Evolutionary conservation across 2,888 invertebrate genomes (phyloP).

Genomic region (Drosophila infuscata): DNA sequence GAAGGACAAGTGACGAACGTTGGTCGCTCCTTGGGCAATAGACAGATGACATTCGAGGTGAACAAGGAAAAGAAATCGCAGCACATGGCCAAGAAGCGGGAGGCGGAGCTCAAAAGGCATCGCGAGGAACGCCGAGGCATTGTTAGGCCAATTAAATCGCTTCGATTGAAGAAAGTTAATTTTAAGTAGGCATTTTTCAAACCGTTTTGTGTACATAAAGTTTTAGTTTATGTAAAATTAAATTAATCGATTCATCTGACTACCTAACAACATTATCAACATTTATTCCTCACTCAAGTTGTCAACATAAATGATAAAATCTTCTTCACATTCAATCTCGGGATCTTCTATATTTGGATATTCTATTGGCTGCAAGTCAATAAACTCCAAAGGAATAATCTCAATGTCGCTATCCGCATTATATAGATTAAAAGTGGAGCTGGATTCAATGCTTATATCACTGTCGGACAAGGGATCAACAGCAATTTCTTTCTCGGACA

Average conservation of each 20-base stretch:
- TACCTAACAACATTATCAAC: slow-evolving; percentile 5
- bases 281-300: slow-evolving; percentile 16
- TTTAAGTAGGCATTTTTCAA: slow-evolving; percentile 75
- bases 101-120: slow-evolving; percentile 88
- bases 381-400: slow-evolving; percentile 23
- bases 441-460: slow-evolving; percentile 19
- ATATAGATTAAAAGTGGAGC: background rate
- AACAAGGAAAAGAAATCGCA: slow-evolving; percentile 86
- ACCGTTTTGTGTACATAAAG: slow-evolving; percentile 35
- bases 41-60: slow-evolving; percentile 92
- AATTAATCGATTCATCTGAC: slow-evolving; percentile 2
- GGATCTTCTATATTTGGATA: slow-evolving; percentile 4
- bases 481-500: background rate
- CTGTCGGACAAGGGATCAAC: slow-evolving; percentile 13
- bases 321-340: slow-evolving; percentile 14
- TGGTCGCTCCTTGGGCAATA: slow-evolving; percentile 89
- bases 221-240: slow-evolving; percentile 43
- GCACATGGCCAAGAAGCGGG: slow-evolving; percentile 86
- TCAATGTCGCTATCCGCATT: slow-evolving; percentile 22
- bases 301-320: slow-evolving; percentile 22
- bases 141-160: slow-evolving; percentile 86
- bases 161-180: slow-evolving; percentile 84
- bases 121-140: slow-evolving; percentile 89
- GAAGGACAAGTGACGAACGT: slow-evolving; percentile 84
- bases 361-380: slow-evolving; percentile 20